A percentile compares a stretch with the other conserved stretches of the same genome.
Conservation (phyloP, 2,797 vertebrate species). For the Harpagifer antarcticus region DNA sequence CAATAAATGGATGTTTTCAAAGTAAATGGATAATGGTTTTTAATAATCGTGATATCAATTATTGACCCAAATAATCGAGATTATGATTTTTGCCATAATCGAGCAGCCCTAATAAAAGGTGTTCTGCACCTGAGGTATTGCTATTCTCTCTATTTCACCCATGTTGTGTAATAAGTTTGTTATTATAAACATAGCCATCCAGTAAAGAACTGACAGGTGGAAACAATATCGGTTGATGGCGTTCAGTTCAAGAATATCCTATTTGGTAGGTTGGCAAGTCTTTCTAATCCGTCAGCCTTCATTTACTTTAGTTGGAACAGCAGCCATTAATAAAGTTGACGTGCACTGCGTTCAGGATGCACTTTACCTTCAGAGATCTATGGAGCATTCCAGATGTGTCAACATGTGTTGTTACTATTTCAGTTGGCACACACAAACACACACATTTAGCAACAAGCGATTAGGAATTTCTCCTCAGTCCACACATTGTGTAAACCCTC, state of each 20-base stretch:
- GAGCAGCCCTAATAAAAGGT: not conserved
- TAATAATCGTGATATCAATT: too few relatives aligned
- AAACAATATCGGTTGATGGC: not conserved
- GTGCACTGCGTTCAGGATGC: not conserved
- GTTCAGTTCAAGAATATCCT: not conserved
- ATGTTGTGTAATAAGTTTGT: not conserved
- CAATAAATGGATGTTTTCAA: too few relatives aligned
- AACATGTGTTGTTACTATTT: not conserved
- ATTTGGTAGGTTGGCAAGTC: not conserved
- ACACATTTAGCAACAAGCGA: constrained; percentile 32
- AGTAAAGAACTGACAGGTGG: not conserved
- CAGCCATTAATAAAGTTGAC: constrained; percentile 5
- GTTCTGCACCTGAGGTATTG: not conserved
- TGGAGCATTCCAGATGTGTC: not conserved
- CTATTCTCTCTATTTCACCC: not conserved
- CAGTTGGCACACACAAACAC: constrained; percentile 2
- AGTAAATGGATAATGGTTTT: too few relatives aligned
- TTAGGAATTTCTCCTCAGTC: constrained; percentile 42
- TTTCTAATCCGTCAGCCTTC: not conserved
- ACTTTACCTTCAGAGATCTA: not conserved
- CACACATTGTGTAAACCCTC: constrained; percentile 35
- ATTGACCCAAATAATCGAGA: too few relatives aligned
- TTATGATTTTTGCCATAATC: too few relatives aligned
- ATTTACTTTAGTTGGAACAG: not conserved
- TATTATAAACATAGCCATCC: constrained; percentile 1